Conservation (phyloP, 2,888 invertebrate genomes). For the Temnothorax unifasciatus region DNA sequence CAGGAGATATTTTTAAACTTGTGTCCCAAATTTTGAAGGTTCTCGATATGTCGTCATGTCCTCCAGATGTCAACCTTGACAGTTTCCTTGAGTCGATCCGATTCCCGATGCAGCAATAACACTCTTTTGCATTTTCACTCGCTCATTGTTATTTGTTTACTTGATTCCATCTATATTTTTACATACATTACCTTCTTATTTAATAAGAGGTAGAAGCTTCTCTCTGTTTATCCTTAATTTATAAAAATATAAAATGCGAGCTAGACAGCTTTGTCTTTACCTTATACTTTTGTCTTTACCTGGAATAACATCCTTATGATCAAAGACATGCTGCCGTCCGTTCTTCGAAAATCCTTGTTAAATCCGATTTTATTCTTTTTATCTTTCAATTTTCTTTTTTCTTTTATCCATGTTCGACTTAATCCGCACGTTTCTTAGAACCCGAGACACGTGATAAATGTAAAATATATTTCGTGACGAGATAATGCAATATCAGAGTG, state of each 20-base stretch:
- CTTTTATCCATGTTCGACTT: neutral
- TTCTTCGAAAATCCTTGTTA: neutral
- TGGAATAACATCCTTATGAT: neutral
- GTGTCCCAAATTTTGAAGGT: slow-evolving; percentile 1
- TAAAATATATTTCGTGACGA: neutral
- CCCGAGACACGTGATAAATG: neutral
- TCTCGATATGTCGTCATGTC: slow-evolving; percentile 11
- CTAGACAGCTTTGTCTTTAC: neutral
- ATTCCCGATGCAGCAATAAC: neutral
- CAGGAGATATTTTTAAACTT: neutral
- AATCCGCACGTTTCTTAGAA: neutral
- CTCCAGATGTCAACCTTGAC: neutral
- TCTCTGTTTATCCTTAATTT: neutral
- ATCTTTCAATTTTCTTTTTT: neutral
- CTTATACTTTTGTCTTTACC: neutral
- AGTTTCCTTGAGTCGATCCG: neutral
- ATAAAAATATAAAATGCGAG: neutral
- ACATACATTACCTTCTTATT: neutral
- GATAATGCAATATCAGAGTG: neutral
- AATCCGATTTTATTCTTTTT: slow-evolving; percentile 7
- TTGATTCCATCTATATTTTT: neutral
- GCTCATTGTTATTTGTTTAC: neutral
- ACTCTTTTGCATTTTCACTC: neutral
- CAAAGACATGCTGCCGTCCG: neutral
- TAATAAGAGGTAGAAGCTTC: neutral